These are phyloP conservation scores for Taphrorychus bicolor DNA, from an alignment of 2,888 invertebrate genomes.

Conservation along the genomic window DNA sequence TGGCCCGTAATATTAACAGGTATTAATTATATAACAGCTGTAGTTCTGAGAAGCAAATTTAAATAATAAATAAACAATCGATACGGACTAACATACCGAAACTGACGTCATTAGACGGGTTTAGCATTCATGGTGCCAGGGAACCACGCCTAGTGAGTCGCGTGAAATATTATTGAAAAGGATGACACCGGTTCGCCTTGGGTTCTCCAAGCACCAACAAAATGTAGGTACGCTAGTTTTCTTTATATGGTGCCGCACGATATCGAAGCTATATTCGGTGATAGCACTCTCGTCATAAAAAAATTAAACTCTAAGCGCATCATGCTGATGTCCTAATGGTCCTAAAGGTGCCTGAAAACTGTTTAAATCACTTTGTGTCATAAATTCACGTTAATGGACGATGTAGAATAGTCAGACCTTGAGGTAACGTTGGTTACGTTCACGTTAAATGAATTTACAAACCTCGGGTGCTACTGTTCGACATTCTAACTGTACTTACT, in stretches of 20 bases:
- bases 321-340: too few species aligned
- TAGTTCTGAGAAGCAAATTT: not conserved
- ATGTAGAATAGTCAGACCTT: constrained; percentile 23
- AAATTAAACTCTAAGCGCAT: not conserved
- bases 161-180: constrained; percentile 44
- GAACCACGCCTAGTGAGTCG: constrained; percentile 36
- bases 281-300: not conserved
- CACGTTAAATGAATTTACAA: constrained; percentile 29
- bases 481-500: constrained; percentile 26
- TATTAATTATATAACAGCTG: not conserved
- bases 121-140: constrained; percentile 32
- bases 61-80: constrained; percentile 7
- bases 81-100: constrained; percentile 10
- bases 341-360: not conserved
- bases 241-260: constrained; percentile 35
- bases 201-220: constrained; percentile 5
- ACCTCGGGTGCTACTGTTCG: constrained; percentile 29
- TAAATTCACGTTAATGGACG: constrained; percentile 21
- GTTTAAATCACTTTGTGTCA: constrained; percentile 2
- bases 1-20: not conserved
- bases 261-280: constrained; percentile 22
- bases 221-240: constrained; percentile 6
- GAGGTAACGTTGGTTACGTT: constrained; percentile 21
- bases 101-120: constrained; percentile 37
- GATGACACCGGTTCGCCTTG: constrained; percentile 53